A percentile compares a stretch with the other conserved stretches of the same genome.
Evolutionary conservation across 2,113 vertebrate genomes (phyloP).

Genomic region (Tupaia tana): DNA sequence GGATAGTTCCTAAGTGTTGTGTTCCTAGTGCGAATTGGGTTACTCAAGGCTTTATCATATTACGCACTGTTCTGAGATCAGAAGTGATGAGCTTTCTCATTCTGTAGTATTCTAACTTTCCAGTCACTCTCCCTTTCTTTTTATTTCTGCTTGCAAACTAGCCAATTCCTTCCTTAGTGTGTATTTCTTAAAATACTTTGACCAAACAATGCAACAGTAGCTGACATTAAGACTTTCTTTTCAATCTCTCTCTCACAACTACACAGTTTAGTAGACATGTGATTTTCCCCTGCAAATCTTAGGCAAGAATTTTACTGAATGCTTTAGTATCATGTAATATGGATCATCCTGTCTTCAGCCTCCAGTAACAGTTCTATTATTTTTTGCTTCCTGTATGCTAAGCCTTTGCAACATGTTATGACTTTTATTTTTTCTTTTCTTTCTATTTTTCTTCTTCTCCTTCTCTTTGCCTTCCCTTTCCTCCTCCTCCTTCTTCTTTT

Average conservation of each 20-base stretch:
- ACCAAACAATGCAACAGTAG: not conserved
- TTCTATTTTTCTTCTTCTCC: not conserved
- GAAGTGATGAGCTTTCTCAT: not conserved
- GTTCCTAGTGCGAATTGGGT: not conserved
- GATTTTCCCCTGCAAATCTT: not conserved
- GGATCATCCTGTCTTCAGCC: not conserved
- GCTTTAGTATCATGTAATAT: not conserved
- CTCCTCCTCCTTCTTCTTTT: too few species aligned
- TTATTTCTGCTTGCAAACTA: not conserved
- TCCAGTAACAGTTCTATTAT: slow-evolving; percentile 14
- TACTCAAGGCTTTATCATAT: not conserved
- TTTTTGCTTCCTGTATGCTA: not conserved
- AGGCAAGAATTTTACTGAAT: not conserved
- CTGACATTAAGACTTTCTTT: not conserved
- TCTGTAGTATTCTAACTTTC: not conserved
- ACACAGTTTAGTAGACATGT: not conserved
- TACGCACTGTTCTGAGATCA: not conserved
- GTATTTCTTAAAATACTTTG: not conserved
- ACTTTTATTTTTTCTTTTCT: not conserved
- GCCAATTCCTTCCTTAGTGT: not conserved
- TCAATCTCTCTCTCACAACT: not conserved
- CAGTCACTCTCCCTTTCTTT: not conserved
- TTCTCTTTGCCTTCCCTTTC: too few species aligned
- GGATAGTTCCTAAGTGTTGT: not conserved
- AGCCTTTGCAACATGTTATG: not conserved